Conservation (phyloP, 2,797 vertebrate genomes). For the Poecilia velifera region DNA sequence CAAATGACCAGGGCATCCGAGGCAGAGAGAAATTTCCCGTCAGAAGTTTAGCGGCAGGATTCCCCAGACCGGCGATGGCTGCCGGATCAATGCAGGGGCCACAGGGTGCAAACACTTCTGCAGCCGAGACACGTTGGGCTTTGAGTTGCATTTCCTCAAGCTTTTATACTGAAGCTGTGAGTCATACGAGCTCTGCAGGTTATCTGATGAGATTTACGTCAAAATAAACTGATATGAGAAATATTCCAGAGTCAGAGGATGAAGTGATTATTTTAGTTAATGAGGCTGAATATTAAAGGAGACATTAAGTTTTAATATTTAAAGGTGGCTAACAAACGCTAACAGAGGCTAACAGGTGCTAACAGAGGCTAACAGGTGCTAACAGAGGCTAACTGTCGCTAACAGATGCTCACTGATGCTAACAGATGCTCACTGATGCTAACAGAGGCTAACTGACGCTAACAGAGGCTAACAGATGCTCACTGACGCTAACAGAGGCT, state of each 20-base stretch:
- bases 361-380: too few species aligned
- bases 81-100: conserved; percentile 43
- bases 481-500: too few species aligned
- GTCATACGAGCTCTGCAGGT: background rate
- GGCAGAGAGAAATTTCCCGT: conserved; percentile 48
- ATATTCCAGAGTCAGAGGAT: background rate
- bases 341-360: too few species aligned
- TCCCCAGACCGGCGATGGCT: conserved; percentile 34
- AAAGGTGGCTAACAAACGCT: too few species aligned
- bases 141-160: conserved; percentile 34
- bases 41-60: conserved; percentile 46
- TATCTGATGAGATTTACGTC: background rate
- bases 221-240: background rate
- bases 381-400: too few species aligned
- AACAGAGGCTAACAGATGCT: too few species aligned
- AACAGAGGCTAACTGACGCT: too few species aligned
- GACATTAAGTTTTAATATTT: background rate
- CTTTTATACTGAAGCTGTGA: conserved; percentile 42
- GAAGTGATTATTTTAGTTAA: background rate
- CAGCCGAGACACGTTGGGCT: conserved; percentile 42
- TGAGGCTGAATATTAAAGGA: background rate
- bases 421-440: too few species aligned
- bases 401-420: too few species aligned
- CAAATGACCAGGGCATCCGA: conserved; percentile 59
- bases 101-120: conserved; percentile 13